phyloP scores from a whole-genome alignment of 2,113 vertebrate genomes.

The Andinoacara biseriatus region DNA sequence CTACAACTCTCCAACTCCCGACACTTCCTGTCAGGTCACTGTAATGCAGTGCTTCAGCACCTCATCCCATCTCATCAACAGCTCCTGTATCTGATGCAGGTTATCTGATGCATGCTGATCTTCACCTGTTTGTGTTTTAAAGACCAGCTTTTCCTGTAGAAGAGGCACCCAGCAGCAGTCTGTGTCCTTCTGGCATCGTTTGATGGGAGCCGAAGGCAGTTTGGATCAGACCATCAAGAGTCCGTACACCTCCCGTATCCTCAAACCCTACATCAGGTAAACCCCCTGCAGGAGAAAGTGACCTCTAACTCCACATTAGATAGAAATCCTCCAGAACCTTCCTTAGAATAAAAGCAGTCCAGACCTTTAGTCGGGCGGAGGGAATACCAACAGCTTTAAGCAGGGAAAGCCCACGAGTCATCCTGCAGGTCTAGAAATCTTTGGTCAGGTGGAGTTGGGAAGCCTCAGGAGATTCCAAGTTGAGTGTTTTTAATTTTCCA shows the following conservation, averaged over 20 bases:
- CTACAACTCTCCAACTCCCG: background rate
- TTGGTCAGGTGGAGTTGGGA: background rate
- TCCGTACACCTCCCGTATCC: slow-evolving; percentile 92
- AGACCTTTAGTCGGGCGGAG: too few species aligned
- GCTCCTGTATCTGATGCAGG: too few species aligned
- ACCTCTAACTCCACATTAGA: too few species aligned
- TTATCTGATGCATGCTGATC: too few species aligned
- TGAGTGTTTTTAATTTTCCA: slow-evolving; percentile 47
- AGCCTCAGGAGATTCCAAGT: background rate
- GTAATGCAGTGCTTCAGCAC: background rate
- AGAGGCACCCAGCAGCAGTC: slow-evolving; percentile 82
- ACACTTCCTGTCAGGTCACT: background rate
- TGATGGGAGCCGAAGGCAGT: slow-evolving; percentile 89
- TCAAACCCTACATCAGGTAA: slow-evolving; percentile 96
- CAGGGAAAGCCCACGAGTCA: background rate
- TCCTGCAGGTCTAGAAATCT: background rate
- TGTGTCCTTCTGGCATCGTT: slow-evolving; percentile 88
- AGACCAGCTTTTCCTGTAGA: slow-evolving; percentile 83
- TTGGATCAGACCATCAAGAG: slow-evolving; percentile 90
- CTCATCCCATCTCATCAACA: background rate
- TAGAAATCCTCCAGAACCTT: too few species aligned
- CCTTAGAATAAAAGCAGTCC: too few species aligned
- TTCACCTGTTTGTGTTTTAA: background rate
- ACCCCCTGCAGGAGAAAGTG: too few species aligned
- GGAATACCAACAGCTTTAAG: background rate